These are phyloP conservation scores for Equus quagga DNA, from an alignment of 2,113 vertebrate genomes.

Conservation along the genomic window DNA sequence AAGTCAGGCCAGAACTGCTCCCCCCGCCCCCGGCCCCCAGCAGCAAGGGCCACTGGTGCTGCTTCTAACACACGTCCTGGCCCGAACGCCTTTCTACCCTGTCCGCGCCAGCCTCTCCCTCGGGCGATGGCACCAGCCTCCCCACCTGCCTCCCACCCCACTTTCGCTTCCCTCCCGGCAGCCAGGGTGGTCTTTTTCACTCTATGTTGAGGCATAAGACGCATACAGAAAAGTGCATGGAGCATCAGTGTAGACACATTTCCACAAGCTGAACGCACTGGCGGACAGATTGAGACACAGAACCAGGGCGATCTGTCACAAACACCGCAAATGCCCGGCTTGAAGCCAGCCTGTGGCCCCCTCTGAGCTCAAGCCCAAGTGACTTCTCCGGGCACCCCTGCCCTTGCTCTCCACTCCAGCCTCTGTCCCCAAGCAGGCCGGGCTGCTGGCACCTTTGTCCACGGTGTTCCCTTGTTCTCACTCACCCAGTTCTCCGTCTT, in stretches of 20 bases:
- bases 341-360: not conserved
- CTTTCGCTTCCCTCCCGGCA: not conserved
- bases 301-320: rapidly evolving
- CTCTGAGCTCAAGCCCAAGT: not conserved
- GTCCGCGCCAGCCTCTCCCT: not conserved
- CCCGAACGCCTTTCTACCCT: rapidly evolving
- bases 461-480: not conserved
- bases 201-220: not conserved
- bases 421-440: not conserved
- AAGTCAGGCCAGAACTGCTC: not conserved
- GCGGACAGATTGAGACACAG: not conserved
- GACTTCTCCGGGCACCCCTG: too few relatives aligned
- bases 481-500: slow-evolving; percentile 96
- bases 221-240: rapidly evolving
- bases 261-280: not conserved
- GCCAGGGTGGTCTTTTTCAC: not conserved
- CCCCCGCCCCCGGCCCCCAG: too few relatives aligned
- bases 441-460: not conserved
- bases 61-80: not conserved
- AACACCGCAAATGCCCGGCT: not conserved
- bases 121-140: not conserved
- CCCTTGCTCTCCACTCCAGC: not conserved
- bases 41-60: not conserved
- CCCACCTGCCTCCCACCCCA: not conserved
- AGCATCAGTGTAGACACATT: rapidly evolving